Evolutionary conservation across 2,888 invertebrate species (phyloP), one percentile per base, ranked within the genome.

Genomic region (Poecilobothrus nobilitatus): DNA sequence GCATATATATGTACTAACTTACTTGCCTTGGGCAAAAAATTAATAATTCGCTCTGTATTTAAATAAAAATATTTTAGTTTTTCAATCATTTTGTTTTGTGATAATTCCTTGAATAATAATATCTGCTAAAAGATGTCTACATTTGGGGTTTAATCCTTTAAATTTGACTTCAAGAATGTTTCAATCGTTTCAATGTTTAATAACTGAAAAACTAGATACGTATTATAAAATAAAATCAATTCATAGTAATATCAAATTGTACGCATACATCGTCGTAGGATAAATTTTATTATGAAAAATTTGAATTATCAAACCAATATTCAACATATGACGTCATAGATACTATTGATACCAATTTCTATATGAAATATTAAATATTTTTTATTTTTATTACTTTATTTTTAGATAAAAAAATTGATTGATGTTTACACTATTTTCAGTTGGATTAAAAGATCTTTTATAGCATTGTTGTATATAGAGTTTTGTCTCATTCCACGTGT

Each of bases 281-380:
- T 62, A 20, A 62, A 62, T 62, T 62, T 62, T n/a, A 62, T 21
- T n/a, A n/a, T 6, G 62, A 62, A 62, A 62, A 62, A 62, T 62
- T 62, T 20, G 20, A 62, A 62, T 62, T 62, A 20, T 62, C 62
- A 62, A n/a, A 62, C 62, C 62, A 62, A 62, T 7, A 7, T 7
- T 62, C 62, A 62, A 62, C 20, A 62, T n/a, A 62, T 62, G 21
- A 62, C 2, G 20, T 62, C 62, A 62, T 20, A 9, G 62, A 62
- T 20, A 20, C 6, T 62, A 20, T 62, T 62, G 20, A 8, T 62
- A 20, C 20, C 10, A 7, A 6, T 9, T 62, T 7, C 8, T 20
- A 18, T n/a, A 61, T 20, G 20, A 62, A 62, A 62, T 62, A 9
- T 21, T 62, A 62, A 20, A 1, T 62, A 62, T 62, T 62, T n/a